These are phyloP conservation scores for Pluvianellus socialis DNA, from an alignment of 2,113 vertebrate genomes.

Conservation along the genomic window DNA sequence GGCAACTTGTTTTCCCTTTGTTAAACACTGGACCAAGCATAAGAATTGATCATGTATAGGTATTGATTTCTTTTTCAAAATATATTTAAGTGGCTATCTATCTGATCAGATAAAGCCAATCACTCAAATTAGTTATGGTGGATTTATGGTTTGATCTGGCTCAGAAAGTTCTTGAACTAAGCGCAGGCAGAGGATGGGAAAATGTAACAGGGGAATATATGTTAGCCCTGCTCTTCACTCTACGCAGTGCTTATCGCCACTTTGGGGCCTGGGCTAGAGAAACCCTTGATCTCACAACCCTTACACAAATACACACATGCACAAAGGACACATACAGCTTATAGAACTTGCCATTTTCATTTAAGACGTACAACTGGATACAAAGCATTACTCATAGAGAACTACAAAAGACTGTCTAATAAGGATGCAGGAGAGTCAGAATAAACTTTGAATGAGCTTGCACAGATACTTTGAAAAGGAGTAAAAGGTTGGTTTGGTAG, in stretches of 20 bases:
- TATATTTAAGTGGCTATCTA: neutral
- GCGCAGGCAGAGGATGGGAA: neutral
- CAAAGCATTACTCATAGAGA: neutral
- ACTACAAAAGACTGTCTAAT: neutral
- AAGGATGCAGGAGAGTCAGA: neutral
- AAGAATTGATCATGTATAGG: neutral
- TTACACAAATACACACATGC: fast-evolving
- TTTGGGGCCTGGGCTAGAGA: neutral
- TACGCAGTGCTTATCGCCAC: neutral
- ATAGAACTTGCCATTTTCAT: neutral
- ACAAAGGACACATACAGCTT: neutral
- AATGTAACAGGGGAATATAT: fast-evolving
- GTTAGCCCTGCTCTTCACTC: neutral
- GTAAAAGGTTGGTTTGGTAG: neutral
- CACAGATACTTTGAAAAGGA: neutral
- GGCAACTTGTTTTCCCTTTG: neutral
- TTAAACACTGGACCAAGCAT: neutral
- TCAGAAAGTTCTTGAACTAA: neutral
- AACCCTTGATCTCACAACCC: neutral
- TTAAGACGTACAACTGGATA: neutral
- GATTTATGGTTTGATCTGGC: neutral
- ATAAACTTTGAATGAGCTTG: neutral
- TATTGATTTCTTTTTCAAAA: neutral
- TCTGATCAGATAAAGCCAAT: neutral
- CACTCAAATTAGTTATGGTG: neutral